These are phyloP conservation scores for Donacobius atricapilla DNA, from an alignment of 2,113 vertebrate genomes.

Conservation along the genomic window DNA sequence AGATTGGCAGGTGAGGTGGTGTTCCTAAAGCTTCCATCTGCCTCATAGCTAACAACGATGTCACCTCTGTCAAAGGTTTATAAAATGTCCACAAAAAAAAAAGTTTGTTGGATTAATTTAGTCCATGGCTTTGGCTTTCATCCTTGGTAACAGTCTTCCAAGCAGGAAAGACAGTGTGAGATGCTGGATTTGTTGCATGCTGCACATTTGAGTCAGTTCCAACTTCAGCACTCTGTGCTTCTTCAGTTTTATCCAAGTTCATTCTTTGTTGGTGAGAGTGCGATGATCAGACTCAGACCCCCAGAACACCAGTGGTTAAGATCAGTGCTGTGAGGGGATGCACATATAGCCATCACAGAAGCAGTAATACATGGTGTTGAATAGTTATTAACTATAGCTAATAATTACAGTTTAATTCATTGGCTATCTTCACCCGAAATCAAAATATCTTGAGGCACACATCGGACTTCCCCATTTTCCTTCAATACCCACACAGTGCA, in stretches of 20 bases:
- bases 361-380: no score
- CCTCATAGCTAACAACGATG: background rate
- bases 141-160: background rate
- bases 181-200: background rate
- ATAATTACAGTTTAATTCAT: background rate
- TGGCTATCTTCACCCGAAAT: background rate
- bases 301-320: background rate
- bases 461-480: background rate
- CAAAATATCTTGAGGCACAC: background rate
- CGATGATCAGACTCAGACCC: fast-evolving
- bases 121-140: background rate
- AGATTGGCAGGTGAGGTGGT: background rate
- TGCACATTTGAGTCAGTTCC: background rate
- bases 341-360: background rate
- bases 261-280: background rate
- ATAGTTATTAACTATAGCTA: background rate
- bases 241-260: background rate
- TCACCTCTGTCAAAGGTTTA: background rate
- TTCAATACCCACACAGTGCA: background rate
- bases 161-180: background rate
- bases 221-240: background rate
- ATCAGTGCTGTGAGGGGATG: background rate
- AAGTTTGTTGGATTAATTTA: background rate
- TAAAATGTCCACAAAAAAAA: background rate
- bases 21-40: background rate